Percentiles rank a stretch among this genome's conserved stretches.
phyloP scores from a whole-genome alignment of 2,113 vertebrate species.

The Podocnemis expansa region DNA sequence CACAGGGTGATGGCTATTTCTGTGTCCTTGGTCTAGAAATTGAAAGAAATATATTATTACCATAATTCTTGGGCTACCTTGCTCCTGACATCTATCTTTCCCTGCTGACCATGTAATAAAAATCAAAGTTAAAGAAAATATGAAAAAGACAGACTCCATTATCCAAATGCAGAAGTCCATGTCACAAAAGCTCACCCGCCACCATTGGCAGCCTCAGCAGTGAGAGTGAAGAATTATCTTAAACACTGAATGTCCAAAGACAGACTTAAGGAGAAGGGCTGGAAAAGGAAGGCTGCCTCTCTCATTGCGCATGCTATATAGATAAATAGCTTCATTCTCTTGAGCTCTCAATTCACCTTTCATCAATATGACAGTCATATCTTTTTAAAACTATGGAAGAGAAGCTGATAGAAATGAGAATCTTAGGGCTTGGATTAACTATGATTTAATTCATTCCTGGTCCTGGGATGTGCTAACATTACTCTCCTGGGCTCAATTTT shows the following conservation, averaged over 20 bases:
- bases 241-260: not conserved
- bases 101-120: not conserved
- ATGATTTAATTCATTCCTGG: not conserved
- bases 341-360: not conserved
- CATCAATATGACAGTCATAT: not conserved
- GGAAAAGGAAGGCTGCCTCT: not conserved
- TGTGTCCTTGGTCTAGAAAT: not conserved
- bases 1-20: not conserved
- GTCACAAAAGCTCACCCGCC: not conserved
- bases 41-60: not conserved
- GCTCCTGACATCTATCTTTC: not conserved
- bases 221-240: not conserved
- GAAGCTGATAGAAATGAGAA: not conserved
- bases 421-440: not conserved
- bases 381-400: not conserved
- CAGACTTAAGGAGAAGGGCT: not conserved
- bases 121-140: not conserved
- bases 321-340: not conserved
- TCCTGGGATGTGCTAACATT: not conserved
- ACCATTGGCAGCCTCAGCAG: not conserved
- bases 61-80: not conserved
- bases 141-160: not conserved
- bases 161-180: not conserved
- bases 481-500: not conserved
- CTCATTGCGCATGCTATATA: not conserved